Percentiles rank a stretch among this genome's conserved stretches.
Conservation (phyloP, 2,888 invertebrate genomes). For the Papilio protenor region DNA sequence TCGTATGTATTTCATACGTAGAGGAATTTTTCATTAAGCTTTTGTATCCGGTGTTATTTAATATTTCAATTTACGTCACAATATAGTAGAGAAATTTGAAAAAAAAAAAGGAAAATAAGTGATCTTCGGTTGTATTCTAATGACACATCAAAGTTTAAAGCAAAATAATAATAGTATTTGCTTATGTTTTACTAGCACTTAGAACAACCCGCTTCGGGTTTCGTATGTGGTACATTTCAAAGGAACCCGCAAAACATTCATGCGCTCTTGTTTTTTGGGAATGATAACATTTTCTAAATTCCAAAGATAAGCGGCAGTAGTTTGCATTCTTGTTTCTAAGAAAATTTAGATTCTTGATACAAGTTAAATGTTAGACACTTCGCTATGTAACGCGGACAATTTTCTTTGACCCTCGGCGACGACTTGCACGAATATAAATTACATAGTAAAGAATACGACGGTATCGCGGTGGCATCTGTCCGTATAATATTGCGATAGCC, state of each 20-base stretch:
- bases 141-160: neutral
- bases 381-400: slow-evolving; percentile 63
- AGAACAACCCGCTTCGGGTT: neutral
- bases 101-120: neutral
- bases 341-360: slow-evolving; percentile 72
- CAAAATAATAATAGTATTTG: neutral
- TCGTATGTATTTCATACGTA: neutral
- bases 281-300: slow-evolving; percentile 39
- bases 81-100: neutral
- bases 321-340: slow-evolving; percentile 64
- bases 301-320: slow-evolving; percentile 35
- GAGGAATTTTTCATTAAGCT: slow-evolving; percentile 15
- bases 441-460: slow-evolving; percentile 75
- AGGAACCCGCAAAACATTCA: slow-evolving; percentile 24
- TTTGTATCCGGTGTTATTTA: neutral
- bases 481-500: slow-evolving; percentile 82
- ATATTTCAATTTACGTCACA: neutral
- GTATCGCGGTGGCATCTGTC: slow-evolving; percentile 78
- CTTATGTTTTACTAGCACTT: neutral
- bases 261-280: slow-evolving; percentile 29
- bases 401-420: slow-evolving; percentile 76
- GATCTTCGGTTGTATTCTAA: neutral
- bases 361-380: slow-evolving; percentile 69
- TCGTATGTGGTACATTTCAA: slow-evolving; percentile 39
- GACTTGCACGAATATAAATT: slow-evolving; percentile 75